These are phyloP conservation scores for Macrophya annulata DNA, from an alignment of 2,888 invertebrate species.

Conservation along the genomic window DNA sequence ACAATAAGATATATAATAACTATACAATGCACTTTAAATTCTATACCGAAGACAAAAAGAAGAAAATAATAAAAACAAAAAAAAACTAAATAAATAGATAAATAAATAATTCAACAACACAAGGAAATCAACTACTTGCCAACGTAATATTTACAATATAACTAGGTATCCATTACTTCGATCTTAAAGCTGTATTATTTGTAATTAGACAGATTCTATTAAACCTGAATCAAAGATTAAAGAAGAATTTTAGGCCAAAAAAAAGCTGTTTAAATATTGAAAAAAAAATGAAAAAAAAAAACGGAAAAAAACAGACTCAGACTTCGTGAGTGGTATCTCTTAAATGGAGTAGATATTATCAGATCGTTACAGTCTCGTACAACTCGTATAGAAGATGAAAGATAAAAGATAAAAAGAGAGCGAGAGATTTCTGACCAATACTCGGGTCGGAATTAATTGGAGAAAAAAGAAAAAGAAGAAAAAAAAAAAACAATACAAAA, in stretches of 20 bases:
- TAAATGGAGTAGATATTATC: slow-evolving; percentile 3
- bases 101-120: background rate
- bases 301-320: background rate
- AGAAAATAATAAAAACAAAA: background rate
- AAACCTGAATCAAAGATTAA: background rate
- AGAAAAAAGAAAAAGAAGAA: background rate
- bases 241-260: background rate
- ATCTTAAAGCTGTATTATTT: background rate
- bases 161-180: slow-evolving; percentile 10
- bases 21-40: background rate
- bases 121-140: slow-evolving; percentile 4
- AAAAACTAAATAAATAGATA: no score
- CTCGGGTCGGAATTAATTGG: background rate
- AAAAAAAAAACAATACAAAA: background rate
- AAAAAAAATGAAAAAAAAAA: background rate
- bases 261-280: background rate
- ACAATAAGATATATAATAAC: background rate
- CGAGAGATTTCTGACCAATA: background rate
- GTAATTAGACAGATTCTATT: background rate
- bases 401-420: background rate
- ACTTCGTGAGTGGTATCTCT: background rate
- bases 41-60: background rate
- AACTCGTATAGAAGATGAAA: background rate
- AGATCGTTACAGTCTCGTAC: background rate
- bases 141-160: slow-evolving; percentile 8